Base-by-base conservation (phyloP, 35 echinoderm and acorn worm species). In the Chiridota heheva region DNA sequence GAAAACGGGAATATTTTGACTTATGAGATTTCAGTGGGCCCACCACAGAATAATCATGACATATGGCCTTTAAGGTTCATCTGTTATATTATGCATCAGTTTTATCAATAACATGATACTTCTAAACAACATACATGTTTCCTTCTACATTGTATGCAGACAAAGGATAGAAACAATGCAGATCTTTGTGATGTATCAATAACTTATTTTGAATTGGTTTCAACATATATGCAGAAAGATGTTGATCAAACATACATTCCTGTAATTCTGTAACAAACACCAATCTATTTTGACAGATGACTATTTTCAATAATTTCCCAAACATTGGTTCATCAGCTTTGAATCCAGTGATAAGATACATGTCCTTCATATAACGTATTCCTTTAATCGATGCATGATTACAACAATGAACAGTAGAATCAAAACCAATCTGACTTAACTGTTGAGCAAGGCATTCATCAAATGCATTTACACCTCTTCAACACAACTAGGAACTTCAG, bases 311-410 rank as follows among this genome's bases (percentile, higher is more conserved):
- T 42, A 81, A 64, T 28, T 41, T 28, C 1, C 77, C 59, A 43
- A 65, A 81, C 46, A 59, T 47, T 63, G 77, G 59, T 66, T 81
- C 77, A 46, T 81, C 77, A 25, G 63, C 18, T 20, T 42, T 30
- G 33, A 81, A 49, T 7, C 60, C 77, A 65, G 30, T 81, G 13
- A 42, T 29, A 1, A 72, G 1, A 46, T 72, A 72, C 69, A 72
- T 72, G 18, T 43, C 68, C 2, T 20, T 29, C 18, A 20, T 43
- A 72, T 72, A 72, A 7, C 31, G 18, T 72, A 10, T 72, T 72
- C 69, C 40, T 18, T 72, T 72, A 72, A 72, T 27, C n/a, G 69
- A 40, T 2, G 69, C 69, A 72, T 72, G 24, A 12, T 46, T 72
- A 29, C 69, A 72, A 4, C 18, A 72, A 44, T 72, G 18, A 43